A percentile compares a stretch with the other conserved stretches of the same genome.
Conservation (phyloP, 2,888 invertebrate genomes). For the Eledona agricola region DNA sequence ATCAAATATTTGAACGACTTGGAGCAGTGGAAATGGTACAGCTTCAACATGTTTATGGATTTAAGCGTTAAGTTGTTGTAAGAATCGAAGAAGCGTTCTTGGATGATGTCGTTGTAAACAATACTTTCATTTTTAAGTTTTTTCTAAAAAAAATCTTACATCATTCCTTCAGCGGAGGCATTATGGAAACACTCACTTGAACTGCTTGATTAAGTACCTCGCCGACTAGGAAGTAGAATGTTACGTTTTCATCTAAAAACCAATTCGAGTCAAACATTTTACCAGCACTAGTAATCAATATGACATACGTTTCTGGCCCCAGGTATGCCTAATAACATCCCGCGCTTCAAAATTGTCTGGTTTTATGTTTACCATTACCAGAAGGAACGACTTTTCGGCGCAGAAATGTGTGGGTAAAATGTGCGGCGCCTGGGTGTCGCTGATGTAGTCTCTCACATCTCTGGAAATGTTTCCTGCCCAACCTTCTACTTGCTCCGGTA, state of each 20-base stretch:
- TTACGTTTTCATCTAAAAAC: constrained; percentile 40
- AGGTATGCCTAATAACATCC: constrained; percentile 74
- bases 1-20: constrained; percentile 70
- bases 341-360: constrained; percentile 74
- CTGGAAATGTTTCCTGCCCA: constrained; percentile 13
- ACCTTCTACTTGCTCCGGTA: constrained; percentile 4
- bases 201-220: constrained; percentile 10
- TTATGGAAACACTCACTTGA: constrained; percentile 19
- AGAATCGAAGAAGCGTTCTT: constrained; percentile 83
- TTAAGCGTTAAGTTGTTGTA: constrained; percentile 89
- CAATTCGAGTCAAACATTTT: too few relatives aligned
- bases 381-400: constrained; percentile 61
- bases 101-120: constrained; percentile 71
- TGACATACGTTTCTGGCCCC: constrained; percentile 64
- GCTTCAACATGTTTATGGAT: constrained; percentile 84
- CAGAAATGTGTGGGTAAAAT: constrained; percentile 19
- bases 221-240: constrained; percentile 42
- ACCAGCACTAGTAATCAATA: not conserved
- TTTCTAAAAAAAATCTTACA: constrained; percentile 25
- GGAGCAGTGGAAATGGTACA: constrained; percentile 75
- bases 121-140: constrained; percentile 12
- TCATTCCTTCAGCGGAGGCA: not conserved
- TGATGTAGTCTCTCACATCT: constrained; percentile 11
- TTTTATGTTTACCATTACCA: constrained; percentile 80
- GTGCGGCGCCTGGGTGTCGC: constrained; percentile 8